These are phyloP conservation scores for Smutsia gigantea DNA, from an alignment of 2,797 vertebrate genomes.

Conservation along the genomic window DNA sequence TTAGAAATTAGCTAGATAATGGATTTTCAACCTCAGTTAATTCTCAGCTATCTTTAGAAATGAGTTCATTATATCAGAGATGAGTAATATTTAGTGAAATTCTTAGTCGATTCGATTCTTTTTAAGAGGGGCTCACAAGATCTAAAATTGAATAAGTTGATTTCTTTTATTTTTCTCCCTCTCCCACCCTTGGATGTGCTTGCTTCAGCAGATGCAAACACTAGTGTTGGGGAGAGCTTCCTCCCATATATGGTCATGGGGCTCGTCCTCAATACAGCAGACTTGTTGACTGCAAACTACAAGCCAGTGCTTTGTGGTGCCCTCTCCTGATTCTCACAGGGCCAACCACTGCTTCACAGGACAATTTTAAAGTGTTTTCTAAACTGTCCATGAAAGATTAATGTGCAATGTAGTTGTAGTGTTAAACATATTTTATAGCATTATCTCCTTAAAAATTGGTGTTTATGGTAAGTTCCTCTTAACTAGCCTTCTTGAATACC, in stretches of 20 bases:
- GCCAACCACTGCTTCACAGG: background rate
- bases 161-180: background rate
- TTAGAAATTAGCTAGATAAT: conserved; percentile 23
- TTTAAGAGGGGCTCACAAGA: background rate
- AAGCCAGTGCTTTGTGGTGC: background rate
- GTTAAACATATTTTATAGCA: background rate
- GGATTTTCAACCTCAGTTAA: conserved; percentile 7
- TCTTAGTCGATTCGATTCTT: background rate
- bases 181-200: background rate
- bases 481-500: background rate
- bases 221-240: background rate
- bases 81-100: background rate
- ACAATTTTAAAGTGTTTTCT: background rate
- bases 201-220: background rate
- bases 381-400: background rate
- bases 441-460: conserved; percentile 9
- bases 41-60: background rate
- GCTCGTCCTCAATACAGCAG: background rate
- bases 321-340: background rate
- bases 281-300: background rate
- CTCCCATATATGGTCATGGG: background rate
- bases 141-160: background rate
- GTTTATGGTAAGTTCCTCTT: background rate
- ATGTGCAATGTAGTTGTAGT: background rate
- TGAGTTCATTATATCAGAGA: background rate